Conservation (phyloP, 1,140 invertebrate genomes). For the Drosophila ambigua region DNA sequence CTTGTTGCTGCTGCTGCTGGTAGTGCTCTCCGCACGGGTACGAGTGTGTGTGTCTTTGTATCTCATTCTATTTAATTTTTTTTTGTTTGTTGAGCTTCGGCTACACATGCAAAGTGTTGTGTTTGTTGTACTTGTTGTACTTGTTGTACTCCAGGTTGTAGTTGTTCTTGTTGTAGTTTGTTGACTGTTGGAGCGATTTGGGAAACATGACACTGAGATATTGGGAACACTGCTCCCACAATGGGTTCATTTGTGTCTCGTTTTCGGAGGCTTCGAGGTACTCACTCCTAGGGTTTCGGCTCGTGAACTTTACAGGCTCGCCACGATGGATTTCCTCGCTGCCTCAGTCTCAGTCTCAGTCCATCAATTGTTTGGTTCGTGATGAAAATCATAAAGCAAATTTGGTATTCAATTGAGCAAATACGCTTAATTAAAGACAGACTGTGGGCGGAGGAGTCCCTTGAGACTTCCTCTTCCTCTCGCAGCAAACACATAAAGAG, state of each 20-base stretch:
- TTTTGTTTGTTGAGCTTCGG: slow-evolving; percentile 50
- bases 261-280: slow-evolving; percentile 16
- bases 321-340: slow-evolving; percentile 15
- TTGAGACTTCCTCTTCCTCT: slow-evolving; percentile 16
- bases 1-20: slow-evolving; percentile 1
- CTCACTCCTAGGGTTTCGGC: not conserved
- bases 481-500: slow-evolving; percentile 15
- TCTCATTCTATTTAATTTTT: slow-evolving; percentile 28
- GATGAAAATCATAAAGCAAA: slow-evolving; percentile 39
- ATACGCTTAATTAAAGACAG: slow-evolving; percentile 35
- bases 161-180: slow-evolving; percentile 54
- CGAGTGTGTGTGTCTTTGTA: slow-evolving; percentile 9
- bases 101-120: slow-evolving; percentile 78
- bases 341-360: not conserved
- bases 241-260: slow-evolving; percentile 63
- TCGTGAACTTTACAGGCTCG: slow-evolving; percentile 9
- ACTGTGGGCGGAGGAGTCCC: not conserved
- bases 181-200: slow-evolving; percentile 57
- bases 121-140: slow-evolving; percentile 66
- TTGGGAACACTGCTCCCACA: slow-evolving; percentile 57
- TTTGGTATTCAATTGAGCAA: slow-evolving; percentile 47
- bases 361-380: slow-evolving; percentile 39
- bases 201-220: slow-evolving; percentile 73
- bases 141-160: slow-evolving; percentile 25
- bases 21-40: not conserved